These are phyloP conservation scores for Branchipolynoe longqiensis DNA, from an alignment of 2,888 invertebrate genomes.

Conservation along the genomic window DNA sequence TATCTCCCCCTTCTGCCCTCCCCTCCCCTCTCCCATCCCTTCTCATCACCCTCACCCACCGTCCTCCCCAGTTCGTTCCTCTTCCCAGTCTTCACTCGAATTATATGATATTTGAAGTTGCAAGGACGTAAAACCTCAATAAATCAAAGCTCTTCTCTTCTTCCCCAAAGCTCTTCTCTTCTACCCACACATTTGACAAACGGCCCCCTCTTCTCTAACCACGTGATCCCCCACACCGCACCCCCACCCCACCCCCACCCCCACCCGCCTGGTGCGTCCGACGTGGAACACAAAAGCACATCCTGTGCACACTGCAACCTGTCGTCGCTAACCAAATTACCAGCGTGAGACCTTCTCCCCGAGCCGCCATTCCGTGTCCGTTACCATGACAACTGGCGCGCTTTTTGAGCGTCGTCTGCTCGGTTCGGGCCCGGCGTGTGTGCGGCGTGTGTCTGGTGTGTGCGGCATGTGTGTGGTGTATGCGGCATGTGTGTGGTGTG, in stretches of 20 bases:
- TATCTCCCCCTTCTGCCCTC: slow-evolving; percentile 7
- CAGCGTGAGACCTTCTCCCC: slow-evolving; percentile 47
- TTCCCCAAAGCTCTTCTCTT: not conserved
- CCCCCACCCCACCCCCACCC: slow-evolving; percentile 22
- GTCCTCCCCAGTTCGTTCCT: not conserved
- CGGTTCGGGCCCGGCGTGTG: not conserved
- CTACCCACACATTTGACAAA: not conserved
- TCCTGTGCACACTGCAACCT: slow-evolving; percentile 9
- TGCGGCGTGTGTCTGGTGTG: too few relatives aligned
- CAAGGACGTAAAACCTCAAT: too few relatives aligned
- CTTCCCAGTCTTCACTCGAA: not conserved
- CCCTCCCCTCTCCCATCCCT: not conserved
- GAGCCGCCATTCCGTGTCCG: slow-evolving; percentile 37
- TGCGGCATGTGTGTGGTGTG: too few relatives aligned
- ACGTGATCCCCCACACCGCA: not conserved
- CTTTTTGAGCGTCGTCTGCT: slow-evolving; percentile 5
- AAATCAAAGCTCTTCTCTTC: not conserved
- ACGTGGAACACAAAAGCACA: not conserved
- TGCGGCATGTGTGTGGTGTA: too few relatives aligned
- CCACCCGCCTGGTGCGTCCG: not conserved
- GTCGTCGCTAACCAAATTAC: slow-evolving; percentile 52
- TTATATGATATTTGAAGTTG: too few relatives aligned
- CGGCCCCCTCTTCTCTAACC: not conserved
- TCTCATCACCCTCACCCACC: not conserved
- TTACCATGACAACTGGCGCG: slow-evolving; percentile 48